Evolutionary conservation across 2,113 vertebrate species (phyloP).

Genomic region (Cyprinodon brontotheroides): DNA sequence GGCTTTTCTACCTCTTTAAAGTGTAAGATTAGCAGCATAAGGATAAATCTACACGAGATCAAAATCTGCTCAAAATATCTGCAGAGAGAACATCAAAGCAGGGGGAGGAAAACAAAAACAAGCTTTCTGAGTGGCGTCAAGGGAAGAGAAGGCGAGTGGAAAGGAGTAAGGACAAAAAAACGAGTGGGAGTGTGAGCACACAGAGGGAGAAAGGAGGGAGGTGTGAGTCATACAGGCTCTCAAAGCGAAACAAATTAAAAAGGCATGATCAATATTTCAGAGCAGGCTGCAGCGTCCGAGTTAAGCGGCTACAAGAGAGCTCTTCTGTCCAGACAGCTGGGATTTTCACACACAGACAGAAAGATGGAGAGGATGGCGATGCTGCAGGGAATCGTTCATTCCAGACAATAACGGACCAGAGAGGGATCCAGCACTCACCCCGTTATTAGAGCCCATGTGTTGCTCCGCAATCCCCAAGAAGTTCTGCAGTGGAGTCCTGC

Average conservation of each 20-base stretch:
- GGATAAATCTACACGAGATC: slow-evolving; percentile 1
- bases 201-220: slow-evolving; percentile 1
- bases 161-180: slow-evolving; percentile 9
- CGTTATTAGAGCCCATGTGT: slow-evolving; percentile 92
- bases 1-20: neutral
- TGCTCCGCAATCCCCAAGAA: slow-evolving; percentile 98
- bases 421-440: slow-evolving; percentile 78
- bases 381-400: neutral
- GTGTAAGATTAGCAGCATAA: neutral
- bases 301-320: neutral
- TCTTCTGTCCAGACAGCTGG: slow-evolving; percentile 1
- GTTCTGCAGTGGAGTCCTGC: slow-evolving; percentile 95
- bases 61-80: slow-evolving; percentile 16
- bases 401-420: neutral
- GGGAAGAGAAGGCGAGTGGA: neutral
- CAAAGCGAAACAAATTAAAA: slow-evolving; percentile 42
- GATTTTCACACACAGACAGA: slow-evolving; percentile 2
- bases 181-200: slow-evolving; percentile 10
- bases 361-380: neutral
- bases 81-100: neutral
- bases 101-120: neutral
- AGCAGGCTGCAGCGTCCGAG: slow-evolving; percentile 23
- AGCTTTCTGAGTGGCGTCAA: neutral
- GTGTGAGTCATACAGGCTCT: slow-evolving; percentile 36
- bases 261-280: slow-evolving; percentile 49